These are phyloP conservation scores for Bombus soroeensis DNA, from an alignment of 1,140 invertebrate genomes.

Conservation along the genomic window DNA sequence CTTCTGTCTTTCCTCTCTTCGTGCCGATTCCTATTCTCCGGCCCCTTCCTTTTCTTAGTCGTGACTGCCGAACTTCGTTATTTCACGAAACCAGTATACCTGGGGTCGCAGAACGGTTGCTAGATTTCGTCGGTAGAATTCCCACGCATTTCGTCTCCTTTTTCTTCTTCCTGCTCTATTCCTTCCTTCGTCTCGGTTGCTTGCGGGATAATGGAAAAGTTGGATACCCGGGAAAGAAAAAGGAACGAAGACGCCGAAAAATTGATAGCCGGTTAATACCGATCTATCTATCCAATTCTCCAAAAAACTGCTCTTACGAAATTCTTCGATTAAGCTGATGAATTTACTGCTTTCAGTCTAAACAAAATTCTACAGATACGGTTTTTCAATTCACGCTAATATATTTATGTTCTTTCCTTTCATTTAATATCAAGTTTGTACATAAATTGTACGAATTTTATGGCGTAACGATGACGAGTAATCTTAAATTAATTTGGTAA, in stretches of 20 bases:
- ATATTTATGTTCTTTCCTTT: too few species aligned
- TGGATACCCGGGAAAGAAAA: slow-evolving; percentile 29
- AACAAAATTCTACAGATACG: too few species aligned
- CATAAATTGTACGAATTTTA: too few species aligned
- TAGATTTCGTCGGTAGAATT: slow-evolving; percentile 18
- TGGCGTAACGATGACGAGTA: too few species aligned
- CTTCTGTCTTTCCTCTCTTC: not conserved
- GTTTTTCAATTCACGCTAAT: too few species aligned
- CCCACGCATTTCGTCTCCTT: not conserved
- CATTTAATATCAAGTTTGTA: too few species aligned
- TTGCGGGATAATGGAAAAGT: slow-evolving; percentile 58
- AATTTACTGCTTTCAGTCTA: not conserved
- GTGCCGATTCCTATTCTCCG: not conserved
- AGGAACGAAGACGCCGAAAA: slow-evolving; percentile 37
- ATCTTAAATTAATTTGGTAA: too few species aligned
- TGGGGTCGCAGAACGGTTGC: not conserved
- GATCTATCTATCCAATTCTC: slow-evolving; percentile 41
- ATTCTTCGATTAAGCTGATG: not conserved
- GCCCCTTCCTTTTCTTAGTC: not conserved
- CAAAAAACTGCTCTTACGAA: slow-evolving; percentile 33
- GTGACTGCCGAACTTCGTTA: slow-evolving; percentile 36
- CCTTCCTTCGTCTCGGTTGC: not conserved
- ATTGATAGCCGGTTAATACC: slow-evolving; percentile 56
- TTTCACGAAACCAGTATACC: slow-evolving; percentile 10
- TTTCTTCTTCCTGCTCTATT: not conserved